Conservation (phyloP, 2,888 invertebrate species). For the Dyspetes luteomarginatus region DNA sequence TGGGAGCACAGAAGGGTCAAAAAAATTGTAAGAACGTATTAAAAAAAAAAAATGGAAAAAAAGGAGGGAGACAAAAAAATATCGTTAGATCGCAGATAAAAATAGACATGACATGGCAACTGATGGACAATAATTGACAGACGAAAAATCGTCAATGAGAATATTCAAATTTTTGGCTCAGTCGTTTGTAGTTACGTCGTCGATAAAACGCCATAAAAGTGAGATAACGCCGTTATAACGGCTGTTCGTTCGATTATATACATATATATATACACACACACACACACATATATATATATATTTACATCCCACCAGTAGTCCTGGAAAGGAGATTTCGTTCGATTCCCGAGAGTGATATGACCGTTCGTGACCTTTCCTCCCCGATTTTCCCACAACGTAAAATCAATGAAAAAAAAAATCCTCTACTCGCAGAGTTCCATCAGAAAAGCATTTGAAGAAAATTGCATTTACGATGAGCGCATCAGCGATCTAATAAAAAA, state of each 20-base stretch:
- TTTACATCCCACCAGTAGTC: too few species aligned
- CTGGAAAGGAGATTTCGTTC: too few species aligned
- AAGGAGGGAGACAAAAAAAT: not conserved
- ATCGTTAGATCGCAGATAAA: not conserved
- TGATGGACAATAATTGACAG: slow-evolving; percentile 17
- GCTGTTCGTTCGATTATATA: not conserved
- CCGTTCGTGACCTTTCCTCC: too few species aligned
- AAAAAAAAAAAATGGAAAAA: not conserved
- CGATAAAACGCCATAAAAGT: slow-evolving; percentile 51
- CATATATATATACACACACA: not conserved
- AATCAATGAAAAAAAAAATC: slow-evolving; percentile 46
- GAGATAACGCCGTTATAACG: slow-evolving; percentile 48
- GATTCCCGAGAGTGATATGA: too few species aligned
- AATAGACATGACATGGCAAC: not conserved
- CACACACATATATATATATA: slow-evolving; percentile 7
- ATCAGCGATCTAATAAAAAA: slow-evolving; percentile 10
- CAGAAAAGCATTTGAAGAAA: slow-evolving; percentile 38
- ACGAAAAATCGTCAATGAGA: slow-evolving; percentile 20
- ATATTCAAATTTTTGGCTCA: slow-evolving; percentile 3
- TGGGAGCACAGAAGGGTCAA: too few species aligned
- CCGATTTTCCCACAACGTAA: too few species aligned
- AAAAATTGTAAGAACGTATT: too few species aligned
- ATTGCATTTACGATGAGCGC: slow-evolving; percentile 33
- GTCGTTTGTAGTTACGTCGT: not conserved
- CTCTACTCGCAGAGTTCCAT: not conserved